These are phyloP conservation scores for Gadus chalcogrammus DNA, from an alignment of 2,113 vertebrate genomes.

Conservation along the genomic window DNA sequence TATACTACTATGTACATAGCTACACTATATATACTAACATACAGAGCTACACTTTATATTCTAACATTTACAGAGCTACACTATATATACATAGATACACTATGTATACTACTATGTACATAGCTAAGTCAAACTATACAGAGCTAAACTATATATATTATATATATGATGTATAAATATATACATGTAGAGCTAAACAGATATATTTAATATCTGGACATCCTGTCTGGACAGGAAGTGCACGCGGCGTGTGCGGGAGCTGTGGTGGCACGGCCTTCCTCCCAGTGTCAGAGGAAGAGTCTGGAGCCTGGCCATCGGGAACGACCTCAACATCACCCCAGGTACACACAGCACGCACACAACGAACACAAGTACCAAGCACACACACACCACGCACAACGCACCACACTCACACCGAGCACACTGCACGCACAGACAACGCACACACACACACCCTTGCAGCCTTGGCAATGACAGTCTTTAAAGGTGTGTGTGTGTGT, in stretches of 20 bases:
- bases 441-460: background rate
- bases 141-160: too few relatives aligned
- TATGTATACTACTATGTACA: background rate
- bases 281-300: slow-evolving; percentile 94
- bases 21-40: too few relatives aligned
- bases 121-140: too few relatives aligned
- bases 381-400: background rate
- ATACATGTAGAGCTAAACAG: too few relatives aligned
- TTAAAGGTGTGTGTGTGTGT: background rate
- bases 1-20: too few relatives aligned
- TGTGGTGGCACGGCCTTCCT: slow-evolving; percentile 98
- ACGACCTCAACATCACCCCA: slow-evolving; percentile 97
- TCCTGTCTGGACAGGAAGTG: slow-evolving; percentile 74
- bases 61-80: too few relatives aligned
- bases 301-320: slow-evolving; percentile 97
- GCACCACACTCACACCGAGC: background rate
- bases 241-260: slow-evolving; percentile 88
- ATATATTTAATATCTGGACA: too few relatives aligned
- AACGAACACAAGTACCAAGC: background rate
- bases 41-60: too few relatives aligned
- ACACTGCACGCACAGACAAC: background rate
- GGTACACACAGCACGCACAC: slow-evolving; percentile 65
- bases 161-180: too few relatives aligned
- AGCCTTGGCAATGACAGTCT: background rate
- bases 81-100: background rate